Percentiles rank a stretch among this genome's conserved stretches.
phyloP scores from a whole-genome alignment of 1,140 invertebrate genomes.

The Drosophila guanche region DNA sequence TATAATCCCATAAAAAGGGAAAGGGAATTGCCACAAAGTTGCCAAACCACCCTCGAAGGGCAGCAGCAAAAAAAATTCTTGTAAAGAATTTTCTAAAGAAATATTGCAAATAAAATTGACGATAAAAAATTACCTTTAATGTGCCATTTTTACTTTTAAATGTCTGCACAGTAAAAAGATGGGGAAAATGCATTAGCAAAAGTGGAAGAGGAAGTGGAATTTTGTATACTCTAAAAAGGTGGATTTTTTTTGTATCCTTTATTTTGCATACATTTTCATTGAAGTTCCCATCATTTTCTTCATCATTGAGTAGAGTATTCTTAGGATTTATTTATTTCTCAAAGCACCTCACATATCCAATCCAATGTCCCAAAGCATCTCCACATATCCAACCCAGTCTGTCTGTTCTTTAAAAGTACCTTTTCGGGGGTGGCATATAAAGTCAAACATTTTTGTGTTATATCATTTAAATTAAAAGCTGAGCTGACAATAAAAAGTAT shows the following conservation, averaged over 20 bases:
- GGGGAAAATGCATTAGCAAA: not conserved
- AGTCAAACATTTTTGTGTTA: conserved; percentile 54
- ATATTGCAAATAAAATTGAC: conserved; percentile 64
- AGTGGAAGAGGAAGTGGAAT: not conserved
- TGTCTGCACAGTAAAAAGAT: not conserved
- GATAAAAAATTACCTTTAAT: conserved; percentile 76
- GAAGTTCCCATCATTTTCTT: not conserved
- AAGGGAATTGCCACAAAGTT: conserved; percentile 20
- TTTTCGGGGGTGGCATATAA: conserved; percentile 43
- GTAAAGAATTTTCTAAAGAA: conserved; percentile 46
- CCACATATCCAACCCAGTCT: conserved; percentile 25
- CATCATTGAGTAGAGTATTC: not conserved
- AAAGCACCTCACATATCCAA: conserved; percentile 29
- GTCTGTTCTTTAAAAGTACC: too few relatives aligned
- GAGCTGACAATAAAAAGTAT: conserved; percentile 73
- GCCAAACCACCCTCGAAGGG: conserved; percentile 23
- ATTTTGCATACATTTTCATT: too few relatives aligned
- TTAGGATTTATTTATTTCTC: not conserved
- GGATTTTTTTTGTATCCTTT: not conserved
- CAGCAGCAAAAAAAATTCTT: not conserved
- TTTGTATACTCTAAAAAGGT: conserved; percentile 13
- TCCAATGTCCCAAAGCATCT: not conserved
- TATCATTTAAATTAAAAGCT: conserved; percentile 80
- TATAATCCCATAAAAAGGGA: conserved; percentile 31
- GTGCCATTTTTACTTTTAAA: conserved; percentile 59